Base-by-base conservation (phyloP, 2,113 vertebrate genomes). In the Xiphophorus maculatus region DNA sequence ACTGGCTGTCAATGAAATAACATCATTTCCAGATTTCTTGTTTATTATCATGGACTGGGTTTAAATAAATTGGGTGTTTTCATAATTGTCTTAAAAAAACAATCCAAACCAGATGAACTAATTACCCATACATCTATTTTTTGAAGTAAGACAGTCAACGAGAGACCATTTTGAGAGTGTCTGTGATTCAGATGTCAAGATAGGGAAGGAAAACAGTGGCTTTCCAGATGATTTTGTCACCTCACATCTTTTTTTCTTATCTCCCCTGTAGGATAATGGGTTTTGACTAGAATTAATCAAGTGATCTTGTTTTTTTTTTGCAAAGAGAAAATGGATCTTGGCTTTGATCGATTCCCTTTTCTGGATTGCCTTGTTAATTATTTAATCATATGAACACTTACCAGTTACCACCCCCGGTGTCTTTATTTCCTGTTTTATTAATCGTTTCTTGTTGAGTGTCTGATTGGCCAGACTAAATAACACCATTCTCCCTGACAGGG, bases 361-460 rank as follows among this genome's bases (percentile, higher is more conserved):
- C 32, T 33, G 28, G 37, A 40, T 3, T 76, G 73, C 74, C 76
- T 74, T 69, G 27, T 67, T 82, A 72, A 84, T 87, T 72, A 74
- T 78, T 81, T 32, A 58, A 78, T 84, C 63, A 70, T 72, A 70
- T 83, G 58, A 80, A 71, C 74, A 73, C 76, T 66, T 71, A 67
- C 79, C 67, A 67, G 37, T 73, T 75, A 62, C 42, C 61, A 63
- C 37, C 65, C 65, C 29, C 29, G 71, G 14, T 77, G 71, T 15
- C 37, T 64, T 11, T 69, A 69, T 80, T 82, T 70, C 44, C 74
- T 63, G 13, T 73, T 66, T 63, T n/a, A 54, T 77, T 79, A 73
- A 87, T 86, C 48, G 75, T 74, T 71, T 76, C 64, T 73, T 73
- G 63, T 83, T 72, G 83, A 88, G 74, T 72, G 73, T 69, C 65